Conservation (phyloP, 2,797 vertebrate species). For the Amazona ochrocephala region DNA sequence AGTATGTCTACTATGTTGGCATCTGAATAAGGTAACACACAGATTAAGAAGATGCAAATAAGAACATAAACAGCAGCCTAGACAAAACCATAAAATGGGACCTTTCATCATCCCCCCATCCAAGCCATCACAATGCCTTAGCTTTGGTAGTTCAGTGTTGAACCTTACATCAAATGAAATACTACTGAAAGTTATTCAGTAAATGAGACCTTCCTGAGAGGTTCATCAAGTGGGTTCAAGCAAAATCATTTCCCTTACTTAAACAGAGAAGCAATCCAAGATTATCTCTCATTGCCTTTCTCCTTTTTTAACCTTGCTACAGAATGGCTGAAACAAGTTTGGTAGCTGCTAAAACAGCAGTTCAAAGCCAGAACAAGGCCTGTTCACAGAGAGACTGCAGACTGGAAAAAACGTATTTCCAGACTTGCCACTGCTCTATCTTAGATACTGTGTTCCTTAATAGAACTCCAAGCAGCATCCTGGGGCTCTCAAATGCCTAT, state of each 20-base stretch:
- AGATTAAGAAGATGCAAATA: neutral
- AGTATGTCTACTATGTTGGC: neutral
- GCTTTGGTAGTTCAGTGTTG: neutral
- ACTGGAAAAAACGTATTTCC: neutral
- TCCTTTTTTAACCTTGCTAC: neutral
- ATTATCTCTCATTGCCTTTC: neutral
- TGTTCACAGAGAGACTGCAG: neutral
- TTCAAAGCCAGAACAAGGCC: neutral
- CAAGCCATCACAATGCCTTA: neutral
- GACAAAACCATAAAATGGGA: neutral
- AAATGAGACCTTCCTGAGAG: neutral
- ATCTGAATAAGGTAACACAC: neutral
- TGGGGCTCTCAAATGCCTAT: neutral
- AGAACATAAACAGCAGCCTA: neutral
- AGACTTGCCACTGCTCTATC: neutral
- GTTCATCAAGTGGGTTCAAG: neutral
- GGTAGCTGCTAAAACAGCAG: neutral
- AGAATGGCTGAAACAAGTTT: neutral
- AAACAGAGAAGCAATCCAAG: neutral
- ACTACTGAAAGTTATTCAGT: neutral
- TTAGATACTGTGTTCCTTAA: neutral
- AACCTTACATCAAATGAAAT: neutral
- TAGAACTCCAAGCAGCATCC: neutral
- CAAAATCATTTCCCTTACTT: neutral
- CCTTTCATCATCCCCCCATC: neutral